A percentile compares a stretch with the other conserved stretches of the same genome.
Conservation (phyloP, 2,797 vertebrate species). For the Adrianichthys oophorus region DNA sequence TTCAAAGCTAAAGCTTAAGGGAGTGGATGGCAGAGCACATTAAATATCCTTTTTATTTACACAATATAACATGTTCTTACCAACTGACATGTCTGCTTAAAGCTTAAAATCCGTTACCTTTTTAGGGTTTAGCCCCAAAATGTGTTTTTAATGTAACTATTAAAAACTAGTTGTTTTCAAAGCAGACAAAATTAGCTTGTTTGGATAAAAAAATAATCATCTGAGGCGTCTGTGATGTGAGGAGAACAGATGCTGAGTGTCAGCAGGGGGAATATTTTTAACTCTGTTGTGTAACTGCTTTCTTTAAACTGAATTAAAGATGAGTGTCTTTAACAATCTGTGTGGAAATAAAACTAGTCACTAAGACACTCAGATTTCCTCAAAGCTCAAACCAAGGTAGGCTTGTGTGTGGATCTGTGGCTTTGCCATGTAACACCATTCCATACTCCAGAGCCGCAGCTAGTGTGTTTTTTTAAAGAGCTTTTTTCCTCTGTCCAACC, state of each 20-base stretch:
- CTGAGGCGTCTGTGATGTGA: background rate
- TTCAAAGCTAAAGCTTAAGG: too few species aligned
- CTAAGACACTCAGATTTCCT: background rate
- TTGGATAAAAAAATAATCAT: background rate
- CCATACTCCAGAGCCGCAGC: too few species aligned
- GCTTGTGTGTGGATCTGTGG: too few species aligned
- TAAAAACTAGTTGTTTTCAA: background rate
- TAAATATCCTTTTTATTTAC: too few species aligned
- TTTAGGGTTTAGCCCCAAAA: too few species aligned
- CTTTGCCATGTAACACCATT: too few species aligned
- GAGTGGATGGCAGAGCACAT: too few species aligned
- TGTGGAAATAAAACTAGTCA: background rate
- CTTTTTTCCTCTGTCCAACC: background rate
- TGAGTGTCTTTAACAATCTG: background rate
- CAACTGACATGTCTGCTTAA: too few species aligned
- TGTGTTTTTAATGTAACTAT: too few species aligned
- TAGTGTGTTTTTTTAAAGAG: background rate
- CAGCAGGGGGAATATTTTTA: background rate
- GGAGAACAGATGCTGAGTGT: background rate
- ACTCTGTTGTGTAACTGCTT: conserved; percentile 1
- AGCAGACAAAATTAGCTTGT: conserved; percentile 1
- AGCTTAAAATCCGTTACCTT: too few species aligned
- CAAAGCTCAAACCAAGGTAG: too few species aligned
- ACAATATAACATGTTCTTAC: too few species aligned
- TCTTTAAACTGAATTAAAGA: conserved; percentile 5